Percentiles rank a stretch among this genome's conserved stretches.
These are phyloP conservation scores for Lethrus apterus DNA, from an alignment of 1,140 invertebrate genomes.

Conservation along the genomic window DNA sequence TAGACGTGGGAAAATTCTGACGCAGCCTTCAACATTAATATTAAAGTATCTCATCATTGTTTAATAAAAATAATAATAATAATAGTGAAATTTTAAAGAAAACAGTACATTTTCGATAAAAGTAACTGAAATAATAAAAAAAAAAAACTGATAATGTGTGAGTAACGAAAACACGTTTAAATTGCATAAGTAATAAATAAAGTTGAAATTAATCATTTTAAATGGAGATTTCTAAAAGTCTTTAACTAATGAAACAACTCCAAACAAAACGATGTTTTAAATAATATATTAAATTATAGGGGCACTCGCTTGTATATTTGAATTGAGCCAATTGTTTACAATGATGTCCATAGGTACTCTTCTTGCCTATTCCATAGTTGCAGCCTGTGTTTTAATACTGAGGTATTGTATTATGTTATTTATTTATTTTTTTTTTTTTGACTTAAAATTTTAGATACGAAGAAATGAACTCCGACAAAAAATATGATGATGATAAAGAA, in stretches of 20 bases:
- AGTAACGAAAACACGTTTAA: too few relatives aligned
- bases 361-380: conserved; percentile 79
- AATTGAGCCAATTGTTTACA: conserved; percentile 66
- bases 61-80: too few relatives aligned
- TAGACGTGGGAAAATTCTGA: too few relatives aligned
- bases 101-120: too few relatives aligned
- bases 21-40: too few relatives aligned
- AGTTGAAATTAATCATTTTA: too few relatives aligned
- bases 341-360: conserved; percentile 88
- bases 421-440: background rate
- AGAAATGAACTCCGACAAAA: conserved; percentile 37
- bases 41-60: too few relatives aligned
- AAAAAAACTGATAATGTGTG: too few relatives aligned
- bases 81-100: too few relatives aligned
- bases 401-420: conserved; percentile 40
- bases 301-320: conserved; percentile 67
- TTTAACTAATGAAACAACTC: background rate
- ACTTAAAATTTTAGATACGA: conserved; percentile 36
- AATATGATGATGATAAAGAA: conserved; percentile 32
- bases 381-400: conserved; percentile 69
- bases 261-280: background rate
- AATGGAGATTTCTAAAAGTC: too few relatives aligned
- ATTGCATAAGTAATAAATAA: too few relatives aligned
- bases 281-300: conserved; percentile 40
- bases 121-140: too few relatives aligned